phyloP scores from a whole-genome alignment of 2,113 vertebrate genomes.

The Salvelinus namaycush region DNA sequence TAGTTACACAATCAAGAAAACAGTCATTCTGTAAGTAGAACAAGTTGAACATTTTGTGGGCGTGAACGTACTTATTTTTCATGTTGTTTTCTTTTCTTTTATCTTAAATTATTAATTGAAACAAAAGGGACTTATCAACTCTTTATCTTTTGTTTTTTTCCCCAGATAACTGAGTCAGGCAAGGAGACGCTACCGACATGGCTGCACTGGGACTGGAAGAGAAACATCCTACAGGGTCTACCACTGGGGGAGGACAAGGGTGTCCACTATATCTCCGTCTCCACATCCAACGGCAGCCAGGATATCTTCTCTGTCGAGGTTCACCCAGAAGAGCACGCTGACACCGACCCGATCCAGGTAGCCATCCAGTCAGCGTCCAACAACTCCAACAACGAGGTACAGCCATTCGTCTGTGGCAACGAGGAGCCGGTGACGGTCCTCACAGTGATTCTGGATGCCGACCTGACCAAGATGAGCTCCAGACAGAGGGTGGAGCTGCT shows the following conservation, averaged over 20 bases:
- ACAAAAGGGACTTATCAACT: not conserved
- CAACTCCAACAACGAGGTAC: slow-evolving; percentile 48
- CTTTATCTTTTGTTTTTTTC: not conserved
- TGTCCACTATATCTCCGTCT: slow-evolving; percentile 88
- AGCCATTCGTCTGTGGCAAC: slow-evolving; percentile 75
- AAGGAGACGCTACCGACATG: slow-evolving; percentile 88
- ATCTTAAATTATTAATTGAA: no score
- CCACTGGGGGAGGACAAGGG: slow-evolving; percentile 92
- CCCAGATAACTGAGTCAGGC: slow-evolving; percentile 84
- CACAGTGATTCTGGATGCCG: slow-evolving; percentile 94
- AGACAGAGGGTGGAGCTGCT: slow-evolving; percentile 87
- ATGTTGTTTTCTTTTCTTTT: not conserved
- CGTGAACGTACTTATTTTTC: not conserved
- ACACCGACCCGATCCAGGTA: slow-evolving; percentile 76
- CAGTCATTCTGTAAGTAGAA: no score
- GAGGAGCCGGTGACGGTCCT: slow-evolving; percentile 91
- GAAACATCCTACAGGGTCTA: slow-evolving; percentile 83
- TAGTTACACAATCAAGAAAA: no score
- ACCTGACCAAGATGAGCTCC: slow-evolving; percentile 95
- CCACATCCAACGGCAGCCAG: slow-evolving; percentile 76
- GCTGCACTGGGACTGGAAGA: slow-evolving; percentile 86
- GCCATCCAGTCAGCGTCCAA: slow-evolving; percentile 63
- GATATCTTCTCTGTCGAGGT: slow-evolving; percentile 93
- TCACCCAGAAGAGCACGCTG: slow-evolving; percentile 88
- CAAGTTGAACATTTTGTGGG: not conserved